phyloP scores from a whole-genome alignment of 2,888 invertebrate species.

The Thecophora atra region DNA sequence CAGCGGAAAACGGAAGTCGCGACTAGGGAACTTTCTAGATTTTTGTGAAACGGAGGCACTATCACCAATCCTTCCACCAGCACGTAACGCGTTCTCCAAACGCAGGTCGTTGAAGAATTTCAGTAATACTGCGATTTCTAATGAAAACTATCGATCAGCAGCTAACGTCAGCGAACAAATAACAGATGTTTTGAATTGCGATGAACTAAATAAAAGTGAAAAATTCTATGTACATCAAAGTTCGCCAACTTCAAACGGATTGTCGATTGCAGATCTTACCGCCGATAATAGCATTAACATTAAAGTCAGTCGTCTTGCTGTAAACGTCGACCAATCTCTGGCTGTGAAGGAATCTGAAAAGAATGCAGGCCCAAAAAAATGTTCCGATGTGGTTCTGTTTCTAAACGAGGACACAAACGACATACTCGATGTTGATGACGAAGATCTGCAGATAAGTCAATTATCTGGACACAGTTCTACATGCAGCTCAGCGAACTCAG shows the following conservation, averaged over 20 bases:
- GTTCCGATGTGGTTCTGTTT: constrained; percentile 44
- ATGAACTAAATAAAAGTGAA: constrained; percentile 24
- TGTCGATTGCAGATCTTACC: constrained; percentile 43
- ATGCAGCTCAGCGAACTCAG: constrained; percentile 56
- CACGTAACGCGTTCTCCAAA: background rate
- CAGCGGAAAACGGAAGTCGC: constrained; percentile 49
- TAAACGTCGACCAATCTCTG: constrained; percentile 50
- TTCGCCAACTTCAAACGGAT: constrained; percentile 50
- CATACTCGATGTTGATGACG: constrained; percentile 46
- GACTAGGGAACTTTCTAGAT: constrained; percentile 45
- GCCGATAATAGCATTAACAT: constrained; percentile 57
- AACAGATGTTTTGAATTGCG: constrained; percentile 33
- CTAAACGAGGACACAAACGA: constrained; percentile 52
- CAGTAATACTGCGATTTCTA: constrained; percentile 26
- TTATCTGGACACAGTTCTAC: constrained; percentile 53
- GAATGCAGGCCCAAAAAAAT: background rate
- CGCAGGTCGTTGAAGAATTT: constrained; percentile 34
- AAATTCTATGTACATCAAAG: constrained; percentile 60
- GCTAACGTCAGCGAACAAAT: constrained; percentile 41
- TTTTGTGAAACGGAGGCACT: constrained; percentile 50
- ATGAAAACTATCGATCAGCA: constrained; percentile 41
- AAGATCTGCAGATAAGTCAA: constrained; percentile 60
- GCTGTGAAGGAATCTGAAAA: background rate
- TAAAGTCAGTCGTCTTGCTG: constrained; percentile 53
- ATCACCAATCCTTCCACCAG: constrained; percentile 54